Evolutionary conservation across 1,140 invertebrate species (phyloP).

Genomic region (Cydia fagiglandana): DNA sequence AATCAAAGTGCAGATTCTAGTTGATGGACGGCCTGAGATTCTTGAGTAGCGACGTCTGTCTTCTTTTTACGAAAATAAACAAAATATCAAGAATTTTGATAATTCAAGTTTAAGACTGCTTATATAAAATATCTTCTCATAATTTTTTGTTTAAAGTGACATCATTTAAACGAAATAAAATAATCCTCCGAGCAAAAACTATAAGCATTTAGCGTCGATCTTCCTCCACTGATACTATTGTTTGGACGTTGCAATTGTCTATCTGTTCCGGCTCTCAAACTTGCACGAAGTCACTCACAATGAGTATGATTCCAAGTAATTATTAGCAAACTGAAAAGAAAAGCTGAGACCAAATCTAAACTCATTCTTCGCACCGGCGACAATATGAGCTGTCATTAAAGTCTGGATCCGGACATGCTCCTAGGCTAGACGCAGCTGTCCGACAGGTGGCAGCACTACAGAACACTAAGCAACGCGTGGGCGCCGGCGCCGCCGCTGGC

Average conservation of each 20-base stretch:
- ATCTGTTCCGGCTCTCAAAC: too few relatives aligned
- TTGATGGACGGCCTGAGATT: not conserved
- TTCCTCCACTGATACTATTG: too few relatives aligned
- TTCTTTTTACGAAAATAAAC: not conserved
- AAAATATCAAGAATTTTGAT: not conserved
- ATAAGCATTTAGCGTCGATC: too few relatives aligned
- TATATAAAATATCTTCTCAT: too few relatives aligned
- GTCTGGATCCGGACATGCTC: not conserved
- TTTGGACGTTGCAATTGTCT: too few relatives aligned
- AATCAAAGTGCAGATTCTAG: slow-evolving; percentile 15
- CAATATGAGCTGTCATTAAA: slow-evolving; percentile 1
- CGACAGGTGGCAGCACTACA: slow-evolving; percentile 14
- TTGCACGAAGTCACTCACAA: too few relatives aligned
- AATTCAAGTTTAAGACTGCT: not conserved
- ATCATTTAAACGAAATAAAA: too few relatives aligned
- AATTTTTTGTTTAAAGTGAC: too few relatives aligned
- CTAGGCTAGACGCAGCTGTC: slow-evolving; percentile 6
- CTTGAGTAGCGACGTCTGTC: not conserved
- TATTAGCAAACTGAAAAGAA: too few relatives aligned
- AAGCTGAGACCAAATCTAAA: not conserved
- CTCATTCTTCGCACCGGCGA: not conserved
- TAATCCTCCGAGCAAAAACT: too few relatives aligned
- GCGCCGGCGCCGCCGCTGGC: slow-evolving; percentile 67
- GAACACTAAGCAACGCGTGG: slow-evolving; percentile 43
- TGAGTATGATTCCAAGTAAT: too few relatives aligned